Evolutionary conservation across 2,797 vertebrate genomes (phyloP), one percentile per base, ranked within the genome.

Genomic region (Oophaga sylvatica): DNA sequence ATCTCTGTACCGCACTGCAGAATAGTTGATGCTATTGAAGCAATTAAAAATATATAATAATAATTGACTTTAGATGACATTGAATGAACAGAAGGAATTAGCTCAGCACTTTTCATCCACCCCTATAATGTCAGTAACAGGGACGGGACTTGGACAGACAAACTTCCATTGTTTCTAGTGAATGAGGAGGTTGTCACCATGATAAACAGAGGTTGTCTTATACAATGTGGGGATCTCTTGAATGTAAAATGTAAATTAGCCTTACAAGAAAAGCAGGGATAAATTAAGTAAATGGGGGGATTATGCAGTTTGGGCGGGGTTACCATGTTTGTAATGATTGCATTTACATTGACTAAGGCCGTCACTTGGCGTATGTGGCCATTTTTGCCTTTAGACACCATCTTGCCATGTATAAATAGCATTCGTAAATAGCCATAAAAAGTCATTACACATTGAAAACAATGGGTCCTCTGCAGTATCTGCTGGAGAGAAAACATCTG

Each of bases 401-500:
- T 94, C 93, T 92, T 91, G 90, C 91, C 92, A 90, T 91, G 93
- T 53, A 26, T 77, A 77, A 91, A 89, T 92, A 93, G 90, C 2
- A 0, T 92, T 92, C 91, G 91, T 90, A 91, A 93, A 91, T 90
- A 92, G 90, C 91, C 91, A 90, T 94, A 94, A 95, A 77, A 94
- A 92, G 93, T 92, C 92, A 92, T 92, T 93, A 92, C 92, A 91
- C 91, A 93, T 92, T 92, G 93, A 90, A 91, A 90, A 92, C 92
- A 93, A 93, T 91, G 85, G 90, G 87, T 84, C 85, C 90, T 89
- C 90, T 71, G 90, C 90, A 87, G 90, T 92, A 92, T 94, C 93
- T 92, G 75, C 75, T 91, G 91, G 91, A 91, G 93, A 93, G 92
- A 94, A 87, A 92, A 89, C 94, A 95, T 95, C 94, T 95, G 94